Percentiles rank a stretch among this genome's conserved stretches.
Evolutionary conservation across 2,797 vertebrate species (phyloP).

Genomic region (Emydoidea blandingii): DNA sequence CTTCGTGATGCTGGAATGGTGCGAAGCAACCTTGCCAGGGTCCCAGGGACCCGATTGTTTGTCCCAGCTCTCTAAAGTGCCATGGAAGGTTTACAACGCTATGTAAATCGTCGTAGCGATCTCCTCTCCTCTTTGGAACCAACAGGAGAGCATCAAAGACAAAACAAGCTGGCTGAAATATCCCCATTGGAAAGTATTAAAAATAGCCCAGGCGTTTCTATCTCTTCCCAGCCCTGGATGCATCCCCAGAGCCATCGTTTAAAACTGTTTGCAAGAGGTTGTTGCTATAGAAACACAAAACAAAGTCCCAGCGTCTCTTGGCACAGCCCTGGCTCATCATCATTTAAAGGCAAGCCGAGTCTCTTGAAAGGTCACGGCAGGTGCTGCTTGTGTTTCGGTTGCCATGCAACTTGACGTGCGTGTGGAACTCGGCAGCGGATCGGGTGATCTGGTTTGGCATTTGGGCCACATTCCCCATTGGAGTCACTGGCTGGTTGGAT

Average conservation of each 20-base stretch:
- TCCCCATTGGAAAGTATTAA: neutral
- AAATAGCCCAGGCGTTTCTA: slow-evolving; percentile 23
- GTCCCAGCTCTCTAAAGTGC: neutral
- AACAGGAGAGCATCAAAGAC: neutral
- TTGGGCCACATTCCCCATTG: neutral
- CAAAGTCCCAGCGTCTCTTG: accelerated
- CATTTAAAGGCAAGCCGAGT: neutral
- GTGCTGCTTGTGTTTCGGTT: neutral
- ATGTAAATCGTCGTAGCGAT: accelerated
- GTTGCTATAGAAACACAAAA: slow-evolving; percentile 4
- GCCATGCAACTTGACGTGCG: neutral
- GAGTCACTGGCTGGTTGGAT: neutral
- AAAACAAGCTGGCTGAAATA: neutral
- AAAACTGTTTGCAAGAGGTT: neutral
- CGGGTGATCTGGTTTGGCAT: accelerated
- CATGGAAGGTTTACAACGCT: accelerated
- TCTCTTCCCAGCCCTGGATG: neutral
- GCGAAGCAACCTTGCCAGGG: no score
- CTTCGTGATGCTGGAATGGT: no score
- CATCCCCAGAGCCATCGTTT: neutral
- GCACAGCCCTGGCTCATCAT: neutral
- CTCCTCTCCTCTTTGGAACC: neutral
- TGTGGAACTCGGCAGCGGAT: neutral
- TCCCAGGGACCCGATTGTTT: neutral
- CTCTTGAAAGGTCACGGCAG: neutral